Conservation (phyloP, 2,797 vertebrate species). For the Ctenosaura bakeri region DNA sequence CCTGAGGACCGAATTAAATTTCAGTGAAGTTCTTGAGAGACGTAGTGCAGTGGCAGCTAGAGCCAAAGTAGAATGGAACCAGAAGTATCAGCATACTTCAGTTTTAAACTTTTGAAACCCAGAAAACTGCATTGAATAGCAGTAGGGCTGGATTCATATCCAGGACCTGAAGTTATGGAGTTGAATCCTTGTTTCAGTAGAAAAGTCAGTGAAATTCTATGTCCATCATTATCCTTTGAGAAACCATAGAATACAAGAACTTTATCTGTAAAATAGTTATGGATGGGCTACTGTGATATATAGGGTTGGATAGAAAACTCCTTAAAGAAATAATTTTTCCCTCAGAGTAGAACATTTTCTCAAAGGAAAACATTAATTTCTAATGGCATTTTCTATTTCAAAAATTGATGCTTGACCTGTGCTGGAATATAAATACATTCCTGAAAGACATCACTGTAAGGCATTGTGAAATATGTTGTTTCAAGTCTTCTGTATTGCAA, state of each 20-base stretch:
- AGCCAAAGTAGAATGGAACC: not conserved
- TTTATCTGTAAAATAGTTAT: not conserved
- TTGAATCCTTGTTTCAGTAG: constrained; percentile 47
- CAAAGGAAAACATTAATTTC: not conserved
- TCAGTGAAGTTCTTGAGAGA: not conserved
- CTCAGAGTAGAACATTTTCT: not conserved
- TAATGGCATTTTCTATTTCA: not conserved
- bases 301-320: not conserved
- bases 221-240: constrained; percentile 65
- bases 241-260: not conserved
- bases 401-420: not conserved
- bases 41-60: not conserved
- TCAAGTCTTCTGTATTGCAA: not conserved
- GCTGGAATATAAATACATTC: not conserved
- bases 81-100: not conserved
- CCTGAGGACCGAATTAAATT: not conserved
- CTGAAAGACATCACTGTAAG: not conserved
- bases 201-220: constrained; percentile 38
- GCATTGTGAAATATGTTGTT: not conserved
- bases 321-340: not conserved
- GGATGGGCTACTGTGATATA: not conserved
- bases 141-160: not conserved
- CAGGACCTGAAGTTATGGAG: not conserved
- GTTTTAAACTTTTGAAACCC: not conserved
- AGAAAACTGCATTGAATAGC: not conserved